Conservation (phyloP, 1,140 invertebrate species). For the Drosophila hydei region DNA sequence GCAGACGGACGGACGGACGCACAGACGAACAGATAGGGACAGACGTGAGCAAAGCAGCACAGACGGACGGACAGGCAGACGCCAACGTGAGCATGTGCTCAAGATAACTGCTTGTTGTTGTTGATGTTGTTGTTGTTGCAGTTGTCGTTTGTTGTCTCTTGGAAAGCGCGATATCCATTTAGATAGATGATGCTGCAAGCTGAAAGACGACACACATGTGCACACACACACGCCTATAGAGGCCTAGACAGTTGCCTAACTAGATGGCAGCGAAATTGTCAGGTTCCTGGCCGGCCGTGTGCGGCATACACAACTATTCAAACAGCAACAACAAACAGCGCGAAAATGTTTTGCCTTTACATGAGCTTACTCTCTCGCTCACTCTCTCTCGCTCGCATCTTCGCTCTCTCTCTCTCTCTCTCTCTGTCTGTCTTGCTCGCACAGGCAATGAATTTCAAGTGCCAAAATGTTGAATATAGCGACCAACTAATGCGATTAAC, state of each 20-base stretch:
- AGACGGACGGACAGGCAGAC: not conserved
- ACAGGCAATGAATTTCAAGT: conserved; percentile 69
- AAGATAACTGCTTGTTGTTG: conserved; percentile 42
- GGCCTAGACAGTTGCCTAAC: conserved; percentile 7
- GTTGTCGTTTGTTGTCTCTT: conserved; percentile 8
- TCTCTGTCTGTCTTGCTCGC: not conserved
- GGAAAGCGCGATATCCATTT: conserved; percentile 67
- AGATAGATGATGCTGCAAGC: conserved; percentile 69
- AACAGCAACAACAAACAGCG: conserved; percentile 18
- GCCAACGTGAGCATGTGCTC: conserved; percentile 45
- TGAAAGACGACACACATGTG: conserved; percentile 18
- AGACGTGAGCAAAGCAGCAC: not conserved
- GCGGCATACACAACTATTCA: conserved; percentile 33
- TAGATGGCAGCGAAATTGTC: conserved; percentile 38
- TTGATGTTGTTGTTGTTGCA: conserved; percentile 38
- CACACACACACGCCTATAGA: conserved; percentile 14
- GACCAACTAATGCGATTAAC: conserved; percentile 26
- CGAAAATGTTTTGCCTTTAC: conserved; percentile 6
- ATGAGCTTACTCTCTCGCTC: not conserved
- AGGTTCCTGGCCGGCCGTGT: conserved; percentile 29
- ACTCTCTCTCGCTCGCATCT: not conserved
- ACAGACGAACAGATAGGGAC: not conserved
- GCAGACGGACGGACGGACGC: conserved; percentile 7
- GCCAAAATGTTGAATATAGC: conserved; percentile 24
- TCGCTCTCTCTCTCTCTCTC: not conserved